These are phyloP conservation scores for honey bee (Apis mellifera) DNA, from an alignment of 1,140 invertebrate genomes.

Conservation along the genomic window Amel_HAv3.1 CM009941.2:2841001-2841500, in stretches of 20 bases:
- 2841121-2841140: conserved; percentile 56
- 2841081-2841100: conserved; percentile 52
- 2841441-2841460: too few species aligned
- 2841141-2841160: conserved; percentile 79
- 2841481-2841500: conserved; percentile 2
- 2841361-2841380: conserved; percentile 75
- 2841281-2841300: neutral
- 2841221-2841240: neutral
- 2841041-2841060: conserved; percentile 45
- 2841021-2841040: conserved; percentile 58
- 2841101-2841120: conserved; percentile 49
- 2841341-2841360: conserved; percentile 73
- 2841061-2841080: conserved; percentile 47
- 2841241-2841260: neutral
- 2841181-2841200: neutral
- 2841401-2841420: neutral
- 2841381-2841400: conserved; percentile 4
- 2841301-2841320: neutral
- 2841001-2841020: conserved; percentile 49
- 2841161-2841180: neutral
- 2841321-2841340: conserved; percentile 47
- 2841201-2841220: neutral
- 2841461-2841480: conserved; percentile 5
- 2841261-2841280: conserved; percentile 17
- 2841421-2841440: neutral